Evolutionary conservation across 2,797 vertebrate species (phyloP).

Genomic region (Chaenodraco wilsoni): DNA sequence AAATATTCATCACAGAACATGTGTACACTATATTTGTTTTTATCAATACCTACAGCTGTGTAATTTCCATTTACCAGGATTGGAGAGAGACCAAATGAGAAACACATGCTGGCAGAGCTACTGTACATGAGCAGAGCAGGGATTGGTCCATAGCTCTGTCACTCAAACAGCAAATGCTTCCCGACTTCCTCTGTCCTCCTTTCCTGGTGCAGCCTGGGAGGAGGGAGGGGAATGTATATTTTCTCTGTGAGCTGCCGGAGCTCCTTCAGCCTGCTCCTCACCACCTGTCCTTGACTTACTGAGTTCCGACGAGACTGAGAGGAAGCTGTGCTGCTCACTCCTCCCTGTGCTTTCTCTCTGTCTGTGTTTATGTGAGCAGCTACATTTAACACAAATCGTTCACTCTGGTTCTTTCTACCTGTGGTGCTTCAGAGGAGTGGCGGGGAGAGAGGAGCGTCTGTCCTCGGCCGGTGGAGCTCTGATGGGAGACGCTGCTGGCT

Average conservation of each 20-base stretch:
- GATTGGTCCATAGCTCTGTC: slow-evolving; percentile 78
- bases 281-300: slow-evolving; percentile 82
- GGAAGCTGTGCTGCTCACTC: slow-evolving; percentile 48
- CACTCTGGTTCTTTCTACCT: slow-evolving; percentile 54
- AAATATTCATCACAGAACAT: slow-evolving; percentile 4
- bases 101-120: slow-evolving; percentile 49
- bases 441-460: slow-evolving; percentile 44
- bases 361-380: slow-evolving; percentile 50
- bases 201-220: slow-evolving; percentile 78
- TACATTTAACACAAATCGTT: slow-evolving; percentile 14
- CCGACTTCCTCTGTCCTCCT: slow-evolving; percentile 80
- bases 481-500: slow-evolving; percentile 81
- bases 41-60: slow-evolving; percentile 45
- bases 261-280: slow-evolving; percentile 73
- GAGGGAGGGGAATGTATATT: slow-evolving; percentile 78
- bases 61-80: slow-evolving; percentile 45
- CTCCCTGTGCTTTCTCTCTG: slow-evolving; percentile 29
- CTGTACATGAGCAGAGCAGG: slow-evolving; percentile 53
- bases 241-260: slow-evolving; percentile 69
- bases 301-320: slow-evolving; percentile 63
- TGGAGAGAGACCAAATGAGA: slow-evolving; percentile 50
- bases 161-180: slow-evolving; percentile 72
- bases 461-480: slow-evolving; percentile 71
- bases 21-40: slow-evolving; percentile 40
- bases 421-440: slow-evolving; percentile 60